Evolutionary conservation across 2,113 vertebrate genomes (phyloP).

Genomic region (Poecile atricapillus): DNA sequence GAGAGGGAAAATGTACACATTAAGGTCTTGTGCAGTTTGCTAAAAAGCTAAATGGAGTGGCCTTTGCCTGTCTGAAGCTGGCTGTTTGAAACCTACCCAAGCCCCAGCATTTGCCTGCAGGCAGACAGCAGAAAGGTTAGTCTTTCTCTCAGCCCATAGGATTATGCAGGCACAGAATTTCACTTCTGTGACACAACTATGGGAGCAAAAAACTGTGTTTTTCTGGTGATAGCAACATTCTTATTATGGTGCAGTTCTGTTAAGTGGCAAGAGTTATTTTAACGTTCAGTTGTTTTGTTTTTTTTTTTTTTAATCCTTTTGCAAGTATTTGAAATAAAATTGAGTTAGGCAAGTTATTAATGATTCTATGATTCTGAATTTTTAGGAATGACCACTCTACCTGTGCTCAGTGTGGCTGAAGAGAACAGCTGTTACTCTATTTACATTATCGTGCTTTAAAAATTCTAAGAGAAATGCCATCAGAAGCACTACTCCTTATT

Average conservation of each 20-base stretch:
- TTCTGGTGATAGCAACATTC: background rate
- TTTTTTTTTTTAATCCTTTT: background rate
- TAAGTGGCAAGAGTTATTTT: background rate
- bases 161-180: background rate
- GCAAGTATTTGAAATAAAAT: background rate
- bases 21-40: background rate
- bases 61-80: background rate
- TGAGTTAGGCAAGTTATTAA: background rate
- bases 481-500: constrained; percentile 23
- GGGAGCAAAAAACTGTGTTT: background rate
- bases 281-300: background rate
- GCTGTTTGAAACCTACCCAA: background rate
- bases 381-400: background rate
- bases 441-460: background rate
- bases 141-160: background rate
- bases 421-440: background rate
- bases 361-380: background rate
- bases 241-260: background rate
- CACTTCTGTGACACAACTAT: accelerated
- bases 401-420: background rate
- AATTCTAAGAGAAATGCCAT: background rate
- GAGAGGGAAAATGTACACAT: background rate
- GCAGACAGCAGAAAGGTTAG: background rate
- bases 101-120: background rate
- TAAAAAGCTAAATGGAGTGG: background rate